These are phyloP conservation scores for Leptobrachium leishanense DNA, from an alignment of 2,113 vertebrate genomes.

Conservation along the genomic window DNA sequence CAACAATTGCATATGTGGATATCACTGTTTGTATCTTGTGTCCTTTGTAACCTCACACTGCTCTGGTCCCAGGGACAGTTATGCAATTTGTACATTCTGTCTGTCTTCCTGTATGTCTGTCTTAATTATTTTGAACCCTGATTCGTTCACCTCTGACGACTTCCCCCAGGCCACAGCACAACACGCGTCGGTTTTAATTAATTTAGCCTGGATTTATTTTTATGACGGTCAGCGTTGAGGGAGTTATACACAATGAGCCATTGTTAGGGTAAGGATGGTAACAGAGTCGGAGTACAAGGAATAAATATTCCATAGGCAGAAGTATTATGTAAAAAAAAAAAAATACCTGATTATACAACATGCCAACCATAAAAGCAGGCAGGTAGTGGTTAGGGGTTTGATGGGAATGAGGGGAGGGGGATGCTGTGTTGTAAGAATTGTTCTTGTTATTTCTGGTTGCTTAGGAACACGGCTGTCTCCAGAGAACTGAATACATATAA, in stretches of 20 bases:
- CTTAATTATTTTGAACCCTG: background rate
- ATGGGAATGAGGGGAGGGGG: background rate
- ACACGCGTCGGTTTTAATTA: slow-evolving; percentile 6
- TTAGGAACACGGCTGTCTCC: slow-evolving; percentile 30
- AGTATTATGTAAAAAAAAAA: background rate
- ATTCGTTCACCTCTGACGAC: background rate
- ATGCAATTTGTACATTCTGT: no score
- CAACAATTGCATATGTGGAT: no score
- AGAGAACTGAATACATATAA: slow-evolving; percentile 27
- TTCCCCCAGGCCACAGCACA: background rate
- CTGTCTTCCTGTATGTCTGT: background rate
- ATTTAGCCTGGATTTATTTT: slow-evolving; percentile 7
- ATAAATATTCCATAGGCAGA: background rate
- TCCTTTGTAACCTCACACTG: no score
- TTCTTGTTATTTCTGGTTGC: slow-evolving; percentile 44
- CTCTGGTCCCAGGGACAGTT: no score
- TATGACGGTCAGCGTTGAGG: background rate
- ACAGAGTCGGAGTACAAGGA: background rate
- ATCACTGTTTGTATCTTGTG: no score
- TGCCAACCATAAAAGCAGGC: background rate
- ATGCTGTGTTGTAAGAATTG: slow-evolving; percentile 15
- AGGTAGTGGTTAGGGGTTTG: background rate
- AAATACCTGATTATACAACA: background rate
- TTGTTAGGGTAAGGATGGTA: background rate
- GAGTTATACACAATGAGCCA: background rate